These are phyloP conservation scores for Gnathonemus longibarbis DNA, from an alignment of 2,113 vertebrate species.

Conservation along the genomic window DNA sequence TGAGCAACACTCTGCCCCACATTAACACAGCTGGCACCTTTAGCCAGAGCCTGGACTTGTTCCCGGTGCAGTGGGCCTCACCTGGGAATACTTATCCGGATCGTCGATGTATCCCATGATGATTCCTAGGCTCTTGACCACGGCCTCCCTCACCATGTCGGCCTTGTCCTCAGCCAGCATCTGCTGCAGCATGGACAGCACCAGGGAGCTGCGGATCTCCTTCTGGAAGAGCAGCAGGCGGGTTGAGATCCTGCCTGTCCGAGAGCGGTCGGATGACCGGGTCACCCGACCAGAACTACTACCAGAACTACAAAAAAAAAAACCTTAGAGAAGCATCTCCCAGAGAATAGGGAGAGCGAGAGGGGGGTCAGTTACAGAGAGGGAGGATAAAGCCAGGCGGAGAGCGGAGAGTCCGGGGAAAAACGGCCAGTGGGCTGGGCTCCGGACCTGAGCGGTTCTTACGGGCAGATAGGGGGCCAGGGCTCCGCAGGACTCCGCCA, in stretches of 20 bases:
- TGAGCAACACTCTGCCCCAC: neutral
- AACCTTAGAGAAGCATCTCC: neutral
- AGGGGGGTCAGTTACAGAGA: neutral
- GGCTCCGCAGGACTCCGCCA: constrained; percentile 95
- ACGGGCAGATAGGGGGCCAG: constrained; percentile 95
- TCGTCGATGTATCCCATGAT: constrained; percentile 98
- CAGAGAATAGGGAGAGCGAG: neutral
- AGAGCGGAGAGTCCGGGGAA: neutral
- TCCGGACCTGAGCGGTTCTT: constrained; percentile 50
- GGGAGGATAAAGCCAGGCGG: neutral
- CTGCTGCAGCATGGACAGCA: constrained; percentile 96
- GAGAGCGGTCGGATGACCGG: neutral
- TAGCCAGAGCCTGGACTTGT: neutral
- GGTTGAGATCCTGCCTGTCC: neutral
- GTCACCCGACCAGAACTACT: neutral
- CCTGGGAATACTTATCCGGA: constrained; percentile 94
- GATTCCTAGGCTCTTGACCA: constrained; percentile 94
- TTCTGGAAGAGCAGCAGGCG: constrained; percentile 64
- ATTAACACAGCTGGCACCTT: neutral
- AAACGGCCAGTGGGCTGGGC: neutral
- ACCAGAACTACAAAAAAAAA: neutral
- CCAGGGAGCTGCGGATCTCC: constrained; percentile 95
- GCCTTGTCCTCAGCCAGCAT: constrained; percentile 97
- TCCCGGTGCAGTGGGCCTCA: constrained; percentile 39
- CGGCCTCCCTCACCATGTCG: constrained; percentile 95